Evolutionary conservation across 2,113 vertebrate species (phyloP), one percentile per base, ranked within the genome.

Genomic region (Gymnogyps californianus): DNA sequence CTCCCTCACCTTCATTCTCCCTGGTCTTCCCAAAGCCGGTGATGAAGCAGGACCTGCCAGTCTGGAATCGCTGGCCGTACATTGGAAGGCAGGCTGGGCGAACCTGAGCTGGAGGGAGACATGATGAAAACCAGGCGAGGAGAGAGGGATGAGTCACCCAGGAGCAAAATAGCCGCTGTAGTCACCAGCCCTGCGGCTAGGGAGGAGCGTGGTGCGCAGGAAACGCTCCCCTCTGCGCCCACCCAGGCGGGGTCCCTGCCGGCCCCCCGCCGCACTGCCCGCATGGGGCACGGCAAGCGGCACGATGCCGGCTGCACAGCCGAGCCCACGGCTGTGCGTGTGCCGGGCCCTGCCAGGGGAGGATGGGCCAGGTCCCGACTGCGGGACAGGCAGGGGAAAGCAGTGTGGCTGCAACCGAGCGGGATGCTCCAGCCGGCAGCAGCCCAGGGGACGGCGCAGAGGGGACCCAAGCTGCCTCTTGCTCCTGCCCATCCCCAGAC

Each of bases 31-130:
- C 99, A 74, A 99, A 99, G 74, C 99, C 99, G 0, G 99, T 98
- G 84, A 98, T 99, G 98, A 98, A 99, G 97, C 99, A 99, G 32
- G 71, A 89, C 51, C 97, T 94, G 64, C 98, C 98, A 2, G 95
- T 90, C 71, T 62, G 44, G 93, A 99, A 98, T 9, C 46, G 97
- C 97, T 99, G 98, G 52, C 98, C 97, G 2, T 94, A 83, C 95
- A 87, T 96, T 82, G 99, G 99, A 74, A 99, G 98, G 95, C 99
- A 99, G 91, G 97, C 98, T 11, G 99, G 99, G 75, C 98, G 98
- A 40, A 99, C 88, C 31, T 97, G 95, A 75, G 97, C 99, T 99
- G 97, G 4, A 96, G 94, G 25, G 16, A 79, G 34, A 77, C 66
- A 19, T 12, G 72, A 62, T 5, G 89, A n/a, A 77, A 81, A 61